These are phyloP conservation scores for Alligator mississippiensis DNA, from an alignment of 2,113 vertebrate genomes.

Conservation along the genomic window DNA sequence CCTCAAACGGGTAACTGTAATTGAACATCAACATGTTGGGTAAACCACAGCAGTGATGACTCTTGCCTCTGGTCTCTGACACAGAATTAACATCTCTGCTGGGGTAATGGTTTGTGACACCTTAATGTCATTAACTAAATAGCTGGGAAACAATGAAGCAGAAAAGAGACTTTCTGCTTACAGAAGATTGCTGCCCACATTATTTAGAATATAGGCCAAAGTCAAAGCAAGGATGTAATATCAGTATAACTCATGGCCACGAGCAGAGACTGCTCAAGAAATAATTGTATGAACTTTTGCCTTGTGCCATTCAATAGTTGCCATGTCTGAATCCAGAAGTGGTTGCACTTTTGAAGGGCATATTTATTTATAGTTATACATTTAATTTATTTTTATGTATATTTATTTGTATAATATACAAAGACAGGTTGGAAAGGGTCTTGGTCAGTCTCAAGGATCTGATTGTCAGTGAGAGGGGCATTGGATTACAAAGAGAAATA, in stretches of 20 bases:
- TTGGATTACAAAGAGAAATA: conserved; percentile 17
- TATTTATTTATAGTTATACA: too few relatives aligned
- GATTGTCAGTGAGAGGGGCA: conserved; percentile 9
- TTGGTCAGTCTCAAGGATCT: not conserved
- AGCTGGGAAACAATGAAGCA: not conserved
- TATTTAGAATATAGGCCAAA: not conserved
- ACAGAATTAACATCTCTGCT: not conserved
- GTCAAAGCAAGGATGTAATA: not conserved
- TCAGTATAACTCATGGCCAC: not conserved
- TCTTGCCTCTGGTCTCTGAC: not conserved
- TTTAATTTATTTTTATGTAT: too few relatives aligned
- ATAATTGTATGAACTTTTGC: not conserved
- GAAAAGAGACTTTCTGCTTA: not conserved
- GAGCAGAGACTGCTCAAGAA: not conserved
- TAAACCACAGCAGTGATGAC: not conserved
- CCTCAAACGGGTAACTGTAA: not conserved
- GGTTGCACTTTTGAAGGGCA: conserved; percentile 4
- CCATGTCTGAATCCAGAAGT: not conserved
- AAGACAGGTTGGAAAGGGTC: conserved; percentile 23
- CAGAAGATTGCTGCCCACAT: not conserved
- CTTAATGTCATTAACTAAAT: fast-evolving
- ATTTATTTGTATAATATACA: not conserved
- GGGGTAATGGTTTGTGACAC: not conserved
- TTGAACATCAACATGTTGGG: not conserved
- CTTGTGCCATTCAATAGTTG: not conserved